Evolutionary conservation across 1,140 invertebrate genomes (phyloP).

Genomic region (Aphelinus certus): DNA sequence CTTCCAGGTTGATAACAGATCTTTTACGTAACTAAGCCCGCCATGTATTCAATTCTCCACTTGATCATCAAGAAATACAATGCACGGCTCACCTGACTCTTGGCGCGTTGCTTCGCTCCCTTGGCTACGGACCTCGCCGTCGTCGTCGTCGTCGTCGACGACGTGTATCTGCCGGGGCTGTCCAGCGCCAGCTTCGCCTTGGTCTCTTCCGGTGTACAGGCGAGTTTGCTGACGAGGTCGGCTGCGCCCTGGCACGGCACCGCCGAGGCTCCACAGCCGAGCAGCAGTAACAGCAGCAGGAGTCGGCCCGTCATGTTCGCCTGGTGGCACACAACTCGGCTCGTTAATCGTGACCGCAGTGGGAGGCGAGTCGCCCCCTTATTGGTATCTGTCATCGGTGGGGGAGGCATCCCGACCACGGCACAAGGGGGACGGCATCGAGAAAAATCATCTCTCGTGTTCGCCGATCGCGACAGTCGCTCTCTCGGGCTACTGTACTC

Average conservation of each 20-base stretch:
- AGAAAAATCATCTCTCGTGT: neutral
- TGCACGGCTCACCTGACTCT: neutral
- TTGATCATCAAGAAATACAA: no score
- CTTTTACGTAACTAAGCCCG: no score
- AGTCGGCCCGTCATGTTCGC: conserved; percentile 1
- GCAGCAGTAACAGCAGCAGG: neutral
- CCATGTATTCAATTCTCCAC: no score
- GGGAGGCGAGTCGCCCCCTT: neutral
- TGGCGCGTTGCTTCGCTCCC: no score
- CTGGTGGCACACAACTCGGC: neutral
- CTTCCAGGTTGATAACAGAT: neutral
- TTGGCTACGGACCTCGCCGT: no score
- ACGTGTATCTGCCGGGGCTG: neutral
- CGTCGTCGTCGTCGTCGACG: neutral
- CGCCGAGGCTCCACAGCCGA: neutral
- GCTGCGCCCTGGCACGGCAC: neutral
- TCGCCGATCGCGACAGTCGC: neutral
- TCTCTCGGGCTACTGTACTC: no score
- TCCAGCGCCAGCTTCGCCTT: neutral
- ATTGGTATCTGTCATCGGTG: neutral
- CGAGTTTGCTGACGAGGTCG: neutral
- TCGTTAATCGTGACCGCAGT: neutral
- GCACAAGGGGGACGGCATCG: neutral
- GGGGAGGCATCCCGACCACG: neutral
- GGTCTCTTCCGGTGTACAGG: neutral